Evolutionary conservation across 2,113 vertebrate species (phyloP).

Genomic region (Trichechus manatus): DNA sequence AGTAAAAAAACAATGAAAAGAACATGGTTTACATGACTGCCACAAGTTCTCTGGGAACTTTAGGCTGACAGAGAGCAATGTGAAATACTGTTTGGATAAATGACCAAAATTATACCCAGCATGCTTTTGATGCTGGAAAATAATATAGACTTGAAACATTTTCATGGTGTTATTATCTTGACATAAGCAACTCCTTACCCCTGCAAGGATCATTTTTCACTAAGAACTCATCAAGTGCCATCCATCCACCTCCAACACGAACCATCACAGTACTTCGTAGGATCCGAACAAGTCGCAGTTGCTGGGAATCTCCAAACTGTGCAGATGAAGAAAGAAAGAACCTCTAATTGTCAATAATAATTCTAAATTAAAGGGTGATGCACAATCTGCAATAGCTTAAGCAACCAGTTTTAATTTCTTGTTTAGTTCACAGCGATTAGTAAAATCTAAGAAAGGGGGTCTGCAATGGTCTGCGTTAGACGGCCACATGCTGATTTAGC

Average conservation of each 20-base stretch:
- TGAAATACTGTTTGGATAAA: constrained; percentile 70
- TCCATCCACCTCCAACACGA: constrained; percentile 99
- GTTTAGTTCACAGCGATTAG: constrained; percentile 86
- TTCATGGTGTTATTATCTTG: not conserved
- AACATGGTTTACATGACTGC: constrained; percentile 35
- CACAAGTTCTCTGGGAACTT: constrained; percentile 53
- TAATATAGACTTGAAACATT: not conserved
- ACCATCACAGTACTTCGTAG: constrained; percentile 99
- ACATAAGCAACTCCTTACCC: constrained; percentile 88
- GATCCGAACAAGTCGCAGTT: constrained; percentile 97
- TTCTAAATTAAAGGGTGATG: not conserved
- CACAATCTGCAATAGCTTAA: constrained; percentile 65
- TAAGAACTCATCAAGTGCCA: constrained; percentile 99
- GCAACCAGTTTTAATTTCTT: constrained; percentile 72
- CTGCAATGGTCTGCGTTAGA: constrained; percentile 83
- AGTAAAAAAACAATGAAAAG: not conserved
- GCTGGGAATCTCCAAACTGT: constrained; percentile 99
- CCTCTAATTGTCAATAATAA: constrained; percentile 65
- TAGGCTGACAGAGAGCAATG: constrained; percentile 60
- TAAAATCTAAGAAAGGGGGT: constrained; percentile 79
- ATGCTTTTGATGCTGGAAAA: constrained; percentile 61
- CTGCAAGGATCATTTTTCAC: constrained; percentile 99
- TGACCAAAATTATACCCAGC: constrained; percentile 58
- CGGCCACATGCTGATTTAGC: constrained; percentile 85
- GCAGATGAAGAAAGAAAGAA: constrained; percentile 74